phyloP scores from a whole-genome alignment of 2,113 vertebrate species.

The Podiceps cristatus region DNA sequence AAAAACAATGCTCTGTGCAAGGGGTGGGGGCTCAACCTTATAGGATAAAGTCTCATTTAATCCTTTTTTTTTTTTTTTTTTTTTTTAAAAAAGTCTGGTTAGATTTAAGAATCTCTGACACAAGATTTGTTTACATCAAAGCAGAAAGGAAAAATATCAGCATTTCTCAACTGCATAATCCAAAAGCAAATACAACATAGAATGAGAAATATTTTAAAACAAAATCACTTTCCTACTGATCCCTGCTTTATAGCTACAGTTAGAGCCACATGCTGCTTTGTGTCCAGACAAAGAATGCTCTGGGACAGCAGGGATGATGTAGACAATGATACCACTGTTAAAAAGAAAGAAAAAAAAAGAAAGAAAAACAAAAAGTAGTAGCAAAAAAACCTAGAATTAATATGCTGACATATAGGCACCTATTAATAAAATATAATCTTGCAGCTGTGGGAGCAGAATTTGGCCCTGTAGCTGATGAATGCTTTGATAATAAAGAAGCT shows the following conservation, averaged over 20 bases:
- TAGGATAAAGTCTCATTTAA: background rate
- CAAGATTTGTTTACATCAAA: slow-evolving; percentile 46
- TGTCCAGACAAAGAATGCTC: background rate
- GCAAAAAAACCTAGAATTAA: background rate
- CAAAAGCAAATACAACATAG: slow-evolving; percentile 1
- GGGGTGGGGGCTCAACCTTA: background rate
- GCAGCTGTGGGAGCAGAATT: background rate
- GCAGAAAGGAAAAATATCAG: slow-evolving; percentile 15
- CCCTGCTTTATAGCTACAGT: background rate
- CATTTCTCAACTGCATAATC: background rate
- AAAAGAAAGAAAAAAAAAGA: background rate
- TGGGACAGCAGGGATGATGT: background rate
- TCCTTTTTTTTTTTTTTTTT: background rate
- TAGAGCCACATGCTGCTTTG: background rate
- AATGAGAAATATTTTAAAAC: background rate
- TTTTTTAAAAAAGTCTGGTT: background rate
- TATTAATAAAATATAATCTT: background rate
- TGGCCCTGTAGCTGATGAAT: background rate
- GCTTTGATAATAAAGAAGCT: background rate
- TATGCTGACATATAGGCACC: background rate
- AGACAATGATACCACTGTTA: background rate
- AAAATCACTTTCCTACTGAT: background rate
- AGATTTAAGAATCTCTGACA: slow-evolving; percentile 2
- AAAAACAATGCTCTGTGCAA: slow-evolving; percentile 42
- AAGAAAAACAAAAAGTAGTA: background rate